A percentile compares a stretch with the other conserved stretches of the same genome.
These are phyloP conservation scores for Mormyrops attenuatus DNA, from an alignment of 2,797 vertebrate species.

Conservation along the genomic window DNA sequence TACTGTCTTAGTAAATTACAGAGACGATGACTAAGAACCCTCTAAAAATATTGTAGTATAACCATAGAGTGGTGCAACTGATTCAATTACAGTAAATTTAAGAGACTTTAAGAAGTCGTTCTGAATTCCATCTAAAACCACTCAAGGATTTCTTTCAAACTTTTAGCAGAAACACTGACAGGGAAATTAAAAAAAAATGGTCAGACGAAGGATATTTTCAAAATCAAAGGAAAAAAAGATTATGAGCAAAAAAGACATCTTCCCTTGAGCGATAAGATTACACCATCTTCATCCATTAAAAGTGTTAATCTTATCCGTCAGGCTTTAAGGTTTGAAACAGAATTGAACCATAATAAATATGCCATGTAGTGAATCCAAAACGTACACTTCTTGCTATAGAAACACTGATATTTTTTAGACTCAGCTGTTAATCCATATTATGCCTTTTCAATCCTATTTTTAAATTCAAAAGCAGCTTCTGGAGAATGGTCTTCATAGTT, in stretches of 20 bases:
- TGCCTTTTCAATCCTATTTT: neutral
- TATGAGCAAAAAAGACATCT: neutral
- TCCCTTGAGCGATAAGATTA: neutral
- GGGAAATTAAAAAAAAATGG: neutral
- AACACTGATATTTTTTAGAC: neutral
- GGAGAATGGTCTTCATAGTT: neutral
- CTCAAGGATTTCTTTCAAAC: neutral
- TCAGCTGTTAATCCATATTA: neutral
- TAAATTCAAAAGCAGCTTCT: neutral
- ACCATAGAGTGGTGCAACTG: neutral
- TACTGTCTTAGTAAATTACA: neutral
- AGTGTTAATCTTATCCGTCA: neutral
- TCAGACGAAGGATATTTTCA: neutral
- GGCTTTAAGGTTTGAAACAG: neutral
- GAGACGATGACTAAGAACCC: neutral
- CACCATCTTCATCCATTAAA: neutral
- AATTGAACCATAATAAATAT: neutral
- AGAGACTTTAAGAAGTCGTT: neutral
- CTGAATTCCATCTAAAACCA: neutral
- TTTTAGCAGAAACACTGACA: neutral
- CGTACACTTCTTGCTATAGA: neutral
- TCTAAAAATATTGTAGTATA: neutral
- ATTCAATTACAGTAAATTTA: neutral
- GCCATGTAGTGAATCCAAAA: neutral
- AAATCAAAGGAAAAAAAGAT: neutral